phyloP scores from a whole-genome alignment of 2,888 invertebrate species.

The Strigamia maritima region DNA sequence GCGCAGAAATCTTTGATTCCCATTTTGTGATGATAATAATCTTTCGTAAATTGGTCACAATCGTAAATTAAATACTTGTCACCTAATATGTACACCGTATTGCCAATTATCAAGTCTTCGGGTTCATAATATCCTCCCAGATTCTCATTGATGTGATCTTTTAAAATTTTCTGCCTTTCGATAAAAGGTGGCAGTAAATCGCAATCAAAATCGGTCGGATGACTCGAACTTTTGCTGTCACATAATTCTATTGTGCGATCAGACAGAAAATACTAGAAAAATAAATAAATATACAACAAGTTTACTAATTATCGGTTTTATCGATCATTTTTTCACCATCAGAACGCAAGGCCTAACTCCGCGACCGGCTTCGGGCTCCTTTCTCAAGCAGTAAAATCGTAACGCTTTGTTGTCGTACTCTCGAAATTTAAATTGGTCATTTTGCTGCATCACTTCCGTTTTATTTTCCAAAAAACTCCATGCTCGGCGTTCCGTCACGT shows the following conservation, averaged over 20 bases:
- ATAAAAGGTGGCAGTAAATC: constrained; percentile 73
- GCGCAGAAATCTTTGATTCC: constrained; percentile 53
- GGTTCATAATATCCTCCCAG: constrained; percentile 65
- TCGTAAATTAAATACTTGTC: constrained; percentile 68
- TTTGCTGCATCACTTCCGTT: neutral
- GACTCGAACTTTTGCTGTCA: constrained; percentile 58
- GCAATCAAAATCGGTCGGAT: constrained; percentile 67
- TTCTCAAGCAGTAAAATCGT: constrained; percentile 57
- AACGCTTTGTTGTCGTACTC: constrained; percentile 77
- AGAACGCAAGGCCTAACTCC: constrained; percentile 59
- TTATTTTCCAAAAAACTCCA: neutral
- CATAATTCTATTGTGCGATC: constrained; percentile 77
- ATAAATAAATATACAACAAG: neutral
- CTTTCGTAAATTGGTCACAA: constrained; percentile 75
- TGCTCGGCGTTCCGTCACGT: constrained; percentile 45
- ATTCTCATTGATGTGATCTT: constrained; percentile 53
- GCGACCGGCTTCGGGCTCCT: constrained; percentile 54
- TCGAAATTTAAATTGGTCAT: constrained; percentile 66
- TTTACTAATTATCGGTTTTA: neutral
- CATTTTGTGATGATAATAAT: constrained; percentile 63
- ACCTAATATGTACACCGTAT: constrained; percentile 54
- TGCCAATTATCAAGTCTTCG: constrained; percentile 70
- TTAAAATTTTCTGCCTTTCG: constrained; percentile 71
- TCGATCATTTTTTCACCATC: neutral
- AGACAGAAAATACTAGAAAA: constrained; percentile 70